Base-by-base conservation (phyloP, 2,888 invertebrate genomes). In the Neria commutata region DNA sequence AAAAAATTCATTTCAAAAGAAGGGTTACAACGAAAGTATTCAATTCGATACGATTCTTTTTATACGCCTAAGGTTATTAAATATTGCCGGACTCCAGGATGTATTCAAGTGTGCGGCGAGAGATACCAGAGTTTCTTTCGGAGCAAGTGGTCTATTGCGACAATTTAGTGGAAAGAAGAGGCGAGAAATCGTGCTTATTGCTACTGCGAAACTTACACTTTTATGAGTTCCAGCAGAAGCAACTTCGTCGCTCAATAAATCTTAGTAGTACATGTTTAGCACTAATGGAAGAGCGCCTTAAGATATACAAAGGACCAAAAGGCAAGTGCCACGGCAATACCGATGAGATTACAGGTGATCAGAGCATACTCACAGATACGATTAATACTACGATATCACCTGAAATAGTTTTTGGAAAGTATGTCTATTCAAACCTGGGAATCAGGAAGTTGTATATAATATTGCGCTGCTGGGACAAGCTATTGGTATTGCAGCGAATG, bases 401-500 rank as follows among this genome's bases (percentile, higher is more conserved):
- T 19, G 60, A 60, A 3, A 57, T 78, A 6, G 60, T 50, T 10
- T 45, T 79, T 10, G 79, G 80, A 16, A 79, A 79, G 58, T 79
- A 68, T 52, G 62, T 76, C 16, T 77, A 74, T 65, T 66, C 70
- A 56, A 67, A 68, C 26, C 51, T 62, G 42, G 64, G 55, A 29
- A 53, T 63, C 0, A 57, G 65, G 33, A 69, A 69, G 19, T 48
- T 76, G 0, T 79, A 75, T 49, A 53, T 79, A 14, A 53, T 79
- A 1, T 53, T 79, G 1, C 69, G 69, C 14, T 78, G 79, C 62
- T 80, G 79, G 77, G 60, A 74, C n/a, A 67, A 62, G 17, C 56
- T 80, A 33, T 21, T 78, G 0, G 68, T 79, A 2, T 59, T 79
- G 4, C 64, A 49, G 4, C 66, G 68, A 1, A 67, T 69, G 8